Base-by-base conservation (phyloP, 1,140 invertebrate genomes). In the Trypoxylus dichotomus region DNA sequence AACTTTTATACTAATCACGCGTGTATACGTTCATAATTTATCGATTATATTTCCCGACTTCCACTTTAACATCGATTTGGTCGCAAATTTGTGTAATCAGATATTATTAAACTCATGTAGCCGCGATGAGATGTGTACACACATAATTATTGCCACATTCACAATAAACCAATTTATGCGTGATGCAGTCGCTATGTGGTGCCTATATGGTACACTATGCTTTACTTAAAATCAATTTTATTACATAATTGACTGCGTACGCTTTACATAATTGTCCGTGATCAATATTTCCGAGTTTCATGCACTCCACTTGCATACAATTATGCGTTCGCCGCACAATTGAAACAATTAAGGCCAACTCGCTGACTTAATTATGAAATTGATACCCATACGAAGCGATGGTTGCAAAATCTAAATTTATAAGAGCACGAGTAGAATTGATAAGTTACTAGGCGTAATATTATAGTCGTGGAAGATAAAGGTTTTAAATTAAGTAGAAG, bases 221-320 rank as follows among this genome's bases (percentile, higher is more conserved):
- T 43, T 43, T 43, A 43, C 42, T 60, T 68, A 24, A 68, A 68
- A 68, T 68, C 60, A 68, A 68, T 68, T 68, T 68, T 29, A 68
- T 68, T 68, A 68, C 60, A 68, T 68, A 68, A 68, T 68, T 68
- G 60, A 68, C 27, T 68, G 60, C 21, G 27, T 68, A 68, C 60
- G 60, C 60, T 68, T 68, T 29, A 68, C 60, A 68, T 19, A 68
- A 68, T 24, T 68, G 27, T 21, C 60, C 60, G 24, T 68, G 25
- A 68, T 68, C 60, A 68, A 68, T 68, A 68, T 68, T 68, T 68
- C 60, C 60, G 24, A 24, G 60, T 27, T 68, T 54, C 47, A 54
- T 54, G 19, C 47, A 54, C n/a, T 68, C 60, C 60, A 68, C 27
- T 68, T 25, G 24, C 60, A 68, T 68, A 29, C 21, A 68, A 68